Evolutionary conservation across 2,888 invertebrate species (phyloP).

Genomic region (Drosophila meridiana): DNA sequence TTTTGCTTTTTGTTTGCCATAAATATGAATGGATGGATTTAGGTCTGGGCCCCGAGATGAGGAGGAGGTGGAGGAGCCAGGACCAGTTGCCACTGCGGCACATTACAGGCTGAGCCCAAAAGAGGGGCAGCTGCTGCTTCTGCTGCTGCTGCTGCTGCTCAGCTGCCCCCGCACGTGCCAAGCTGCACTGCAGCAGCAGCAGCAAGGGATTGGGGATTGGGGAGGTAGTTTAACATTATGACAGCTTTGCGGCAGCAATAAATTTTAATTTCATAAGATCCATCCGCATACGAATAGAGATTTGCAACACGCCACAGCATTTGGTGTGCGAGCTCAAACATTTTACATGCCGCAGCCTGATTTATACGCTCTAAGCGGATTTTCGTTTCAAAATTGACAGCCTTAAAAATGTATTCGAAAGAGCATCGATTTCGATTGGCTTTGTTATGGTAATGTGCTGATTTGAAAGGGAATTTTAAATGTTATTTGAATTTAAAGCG

Average conservation of each 20-base stretch:
- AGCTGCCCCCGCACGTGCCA: constrained; percentile 6
- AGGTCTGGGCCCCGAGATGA: constrained; percentile 26
- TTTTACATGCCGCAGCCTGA: constrained; percentile 27
- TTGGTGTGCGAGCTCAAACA: constrained; percentile 19
- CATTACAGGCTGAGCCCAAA: constrained; percentile 34
- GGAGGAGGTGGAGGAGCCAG: not conserved
- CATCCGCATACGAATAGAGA: constrained; percentile 72
- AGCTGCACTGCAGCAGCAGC: constrained; percentile 4
- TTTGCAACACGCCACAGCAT: constrained; percentile 54
- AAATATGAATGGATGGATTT: constrained; percentile 80
- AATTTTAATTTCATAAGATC: constrained; percentile 75
- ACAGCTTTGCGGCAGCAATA: constrained; percentile 72
- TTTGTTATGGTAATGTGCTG: constrained; percentile 4
- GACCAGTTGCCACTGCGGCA: constrained; percentile 64
- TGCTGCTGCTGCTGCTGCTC: constrained; percentile 14
- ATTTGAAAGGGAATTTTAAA: not conserved
- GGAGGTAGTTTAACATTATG: constrained; percentile 46
- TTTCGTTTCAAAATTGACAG: constrained; percentile 6
- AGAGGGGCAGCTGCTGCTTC: constrained; percentile 23
- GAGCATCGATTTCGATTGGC: not conserved
- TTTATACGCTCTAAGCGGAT: constrained; percentile 25
- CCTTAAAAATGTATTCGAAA: constrained; percentile 1
- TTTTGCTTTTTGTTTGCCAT: constrained; percentile 78
- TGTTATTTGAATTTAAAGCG: not conserved
- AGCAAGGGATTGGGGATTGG: not conserved